phyloP scores from a whole-genome alignment of 2,888 invertebrate species.

The Drosophila cracens region DNA sequence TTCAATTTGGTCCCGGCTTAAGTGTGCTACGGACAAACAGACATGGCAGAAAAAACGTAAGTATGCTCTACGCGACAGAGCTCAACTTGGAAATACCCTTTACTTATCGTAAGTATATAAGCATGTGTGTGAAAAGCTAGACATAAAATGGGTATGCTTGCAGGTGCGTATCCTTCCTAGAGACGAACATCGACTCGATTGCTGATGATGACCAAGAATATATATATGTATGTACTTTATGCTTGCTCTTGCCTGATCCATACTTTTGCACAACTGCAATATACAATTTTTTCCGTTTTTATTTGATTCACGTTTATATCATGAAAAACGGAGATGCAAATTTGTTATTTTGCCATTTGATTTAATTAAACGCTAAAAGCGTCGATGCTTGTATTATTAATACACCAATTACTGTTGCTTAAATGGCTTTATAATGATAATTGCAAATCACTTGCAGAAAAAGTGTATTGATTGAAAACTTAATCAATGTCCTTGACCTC shows the following conservation, averaged over 20 bases:
- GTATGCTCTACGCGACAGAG: too few relatives aligned
- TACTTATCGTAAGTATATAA: neutral
- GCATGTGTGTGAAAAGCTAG: neutral
- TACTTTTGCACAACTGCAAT: neutral
- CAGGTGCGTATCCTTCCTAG: neutral
- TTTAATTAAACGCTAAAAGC: slow-evolving; percentile 44
- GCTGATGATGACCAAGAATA: neutral
- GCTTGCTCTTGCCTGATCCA: neutral
- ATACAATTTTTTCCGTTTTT: neutral
- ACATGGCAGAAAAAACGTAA: neutral
- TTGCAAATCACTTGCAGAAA: slow-evolving; percentile 48
- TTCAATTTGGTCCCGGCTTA: slow-evolving; percentile 44
- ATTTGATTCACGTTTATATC: neutral
- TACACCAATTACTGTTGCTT: slow-evolving; percentile 53
- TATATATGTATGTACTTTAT: neutral
- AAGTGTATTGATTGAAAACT: slow-evolving; percentile 42
- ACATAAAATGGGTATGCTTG: too few relatives aligned
- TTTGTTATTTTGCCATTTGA: slow-evolving; percentile 8
- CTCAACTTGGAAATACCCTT: neutral
- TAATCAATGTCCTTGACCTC: slow-evolving; percentile 6
- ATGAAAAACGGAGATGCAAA: neutral
- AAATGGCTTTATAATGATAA: slow-evolving; percentile 35
- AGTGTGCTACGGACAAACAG: slow-evolving; percentile 22
- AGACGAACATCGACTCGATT: neutral
- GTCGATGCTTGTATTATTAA: slow-evolving; percentile 31